Evolutionary conservation across 2,797 vertebrate genomes (phyloP).

Genomic region (Masticophis lateralis): DNA sequence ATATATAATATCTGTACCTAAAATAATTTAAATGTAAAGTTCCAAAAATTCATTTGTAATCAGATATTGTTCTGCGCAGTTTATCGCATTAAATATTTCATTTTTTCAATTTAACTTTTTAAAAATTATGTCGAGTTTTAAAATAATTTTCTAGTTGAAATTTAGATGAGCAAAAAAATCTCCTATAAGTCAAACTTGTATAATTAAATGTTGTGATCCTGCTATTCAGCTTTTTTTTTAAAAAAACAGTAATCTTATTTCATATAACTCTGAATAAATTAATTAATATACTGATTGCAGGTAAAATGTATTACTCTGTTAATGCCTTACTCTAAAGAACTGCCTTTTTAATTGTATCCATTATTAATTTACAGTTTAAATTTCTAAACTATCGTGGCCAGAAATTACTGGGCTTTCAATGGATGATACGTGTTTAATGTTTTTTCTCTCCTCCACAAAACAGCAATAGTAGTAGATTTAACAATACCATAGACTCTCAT

Average conservation of each 20-base stretch:
- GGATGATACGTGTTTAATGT: slow-evolving; percentile 81
- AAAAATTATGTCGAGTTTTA: slow-evolving; percentile 61
- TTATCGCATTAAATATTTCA: slow-evolving; percentile 64
- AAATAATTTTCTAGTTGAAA: slow-evolving; percentile 56
- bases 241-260: slow-evolving; percentile 45
- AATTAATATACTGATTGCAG: slow-evolving; percentile 46
- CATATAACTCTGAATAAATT: slow-evolving; percentile 50
- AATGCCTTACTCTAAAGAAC: slow-evolving; percentile 43
- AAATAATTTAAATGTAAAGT: slow-evolving; percentile 56
- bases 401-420: slow-evolving; percentile 82
- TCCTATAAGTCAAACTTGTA: slow-evolving; percentile 53
- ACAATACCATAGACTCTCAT: slow-evolving; percentile 97
- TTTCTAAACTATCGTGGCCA: slow-evolving; percentile 71
- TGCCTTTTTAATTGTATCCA: slow-evolving; percentile 50
- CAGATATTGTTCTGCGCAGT: slow-evolving; percentile 64
- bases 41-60: slow-evolving; percentile 58
- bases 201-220: slow-evolving; percentile 54
- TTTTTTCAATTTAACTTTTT: slow-evolving; percentile 63
- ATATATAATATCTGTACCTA: slow-evolving; percentile 57
- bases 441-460: slow-evolving; percentile 86
- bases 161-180: slow-evolving; percentile 57
- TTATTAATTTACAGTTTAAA: slow-evolving; percentile 70
- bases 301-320: slow-evolving; percentile 52
- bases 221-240: slow-evolving; percentile 57
- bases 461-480: slow-evolving; percentile 95